Percentiles rank a stretch among this genome's conserved stretches.
phyloP scores from a whole-genome alignment of 1,140 invertebrate genomes.

The Drosophila mayri region DNA sequence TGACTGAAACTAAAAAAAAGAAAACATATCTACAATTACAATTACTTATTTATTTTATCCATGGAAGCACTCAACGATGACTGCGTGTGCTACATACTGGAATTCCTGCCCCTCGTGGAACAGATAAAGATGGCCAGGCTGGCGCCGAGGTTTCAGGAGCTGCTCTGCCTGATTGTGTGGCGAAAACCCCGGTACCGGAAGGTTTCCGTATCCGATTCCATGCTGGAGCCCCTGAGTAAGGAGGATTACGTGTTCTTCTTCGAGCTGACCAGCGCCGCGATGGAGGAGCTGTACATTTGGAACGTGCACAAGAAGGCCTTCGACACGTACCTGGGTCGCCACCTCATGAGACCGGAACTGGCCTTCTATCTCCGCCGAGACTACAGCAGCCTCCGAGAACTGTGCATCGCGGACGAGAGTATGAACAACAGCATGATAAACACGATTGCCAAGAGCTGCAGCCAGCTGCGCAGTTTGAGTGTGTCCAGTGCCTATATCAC shows the following conservation, averaged over 20 bases:
- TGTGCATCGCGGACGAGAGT: constrained; percentile 53
- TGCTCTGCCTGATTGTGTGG: constrained; percentile 66
- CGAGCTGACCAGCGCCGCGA: constrained; percentile 54
- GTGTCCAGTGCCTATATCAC: constrained; percentile 69
- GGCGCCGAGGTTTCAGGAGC: constrained; percentile 48
- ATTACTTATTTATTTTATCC: neutral
- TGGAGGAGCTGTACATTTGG: constrained; percentile 70
- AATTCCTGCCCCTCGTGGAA: constrained; percentile 63
- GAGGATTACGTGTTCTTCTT: constrained; percentile 75
- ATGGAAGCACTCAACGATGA: constrained; percentile 74
- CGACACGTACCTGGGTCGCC: constrained; percentile 67
- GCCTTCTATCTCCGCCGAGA: constrained; percentile 65
- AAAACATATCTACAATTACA: constrained; percentile 5
- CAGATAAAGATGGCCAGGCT: constrained; percentile 66
- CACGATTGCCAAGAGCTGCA: constrained; percentile 57
- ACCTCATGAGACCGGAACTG: constrained; percentile 66
- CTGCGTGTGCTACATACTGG: constrained; percentile 69
- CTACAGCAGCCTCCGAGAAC: constrained; percentile 56
- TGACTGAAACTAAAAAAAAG: constrained; percentile 4
- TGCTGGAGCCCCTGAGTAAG: constrained; percentile 56
- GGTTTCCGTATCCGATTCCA: constrained; percentile 53
- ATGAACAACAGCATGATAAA: constrained; percentile 75
- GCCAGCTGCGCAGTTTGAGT: constrained; percentile 50
- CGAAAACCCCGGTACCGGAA: constrained; percentile 58
- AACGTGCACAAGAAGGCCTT: constrained; percentile 66